Evolutionary conservation across 1,140 invertebrate species (phyloP), one percentile per base, ranked within the genome.

Genomic region (Globodera ellingtonae): DNA sequence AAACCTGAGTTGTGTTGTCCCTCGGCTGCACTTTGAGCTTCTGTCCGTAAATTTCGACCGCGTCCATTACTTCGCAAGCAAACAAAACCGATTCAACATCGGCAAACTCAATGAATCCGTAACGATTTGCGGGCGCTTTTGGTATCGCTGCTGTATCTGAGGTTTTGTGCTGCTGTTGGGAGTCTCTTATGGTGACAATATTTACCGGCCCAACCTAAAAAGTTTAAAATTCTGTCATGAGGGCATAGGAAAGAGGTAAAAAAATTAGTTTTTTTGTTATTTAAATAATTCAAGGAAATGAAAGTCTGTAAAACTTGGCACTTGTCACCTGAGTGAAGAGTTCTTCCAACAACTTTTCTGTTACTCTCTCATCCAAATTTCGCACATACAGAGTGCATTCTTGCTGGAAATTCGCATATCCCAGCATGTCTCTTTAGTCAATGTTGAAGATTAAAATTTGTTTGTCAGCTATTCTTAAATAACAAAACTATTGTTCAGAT

Each of bases 41-140:
- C 9, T 44, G 62, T 66, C 79, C 66, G 72, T 59, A 82, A 8
- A 84, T 44, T 73, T 65, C 69, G 35, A 82, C 44, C 44, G 77
- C 82, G 72, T 84, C 78, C 79, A 84, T 82, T 10, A 82, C 21
- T 66, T 84, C 74, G 15, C 78, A 76, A 7, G 80, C 80, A 56
- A 84, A 84, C 6, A 79, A 46, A 2, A 84, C 82, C 35, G 80
- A 72, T 52, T 71, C 80, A 15, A 79, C 82, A 48, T 84, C 80
- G 48, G 73, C 69, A 75, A 84, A 84, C 75, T 84, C 80, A 59
- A 84, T 24, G 56, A 84, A 78, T 15, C 80, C 82, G 52, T 65
- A 84, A 46, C 48, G 69, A 9, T 50, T 66, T 67, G 18, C 35
- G 24, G 35, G 46, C 18, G n/a, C 18, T 10, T 47, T 72, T 10